Base-by-base conservation (phyloP, 2,888 invertebrate species). In the Eupithecia vulgata region DNA sequence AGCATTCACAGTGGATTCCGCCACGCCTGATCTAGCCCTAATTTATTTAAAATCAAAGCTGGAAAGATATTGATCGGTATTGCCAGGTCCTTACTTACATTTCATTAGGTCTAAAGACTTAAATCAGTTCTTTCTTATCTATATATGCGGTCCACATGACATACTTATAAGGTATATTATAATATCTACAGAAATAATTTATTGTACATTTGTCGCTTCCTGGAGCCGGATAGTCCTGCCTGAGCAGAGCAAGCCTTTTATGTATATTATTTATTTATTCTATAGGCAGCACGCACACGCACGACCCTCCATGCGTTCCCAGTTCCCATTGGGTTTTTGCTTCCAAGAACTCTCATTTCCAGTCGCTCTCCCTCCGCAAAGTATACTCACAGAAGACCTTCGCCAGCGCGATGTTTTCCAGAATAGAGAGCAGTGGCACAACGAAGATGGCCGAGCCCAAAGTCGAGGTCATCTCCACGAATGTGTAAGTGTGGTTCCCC, bases 391-490 rank as follows among this genome's bases (percentile, higher is more conserved):
- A 94, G 90, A 99, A 99, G 1, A 98, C 98, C 92, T 99, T 99
- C 4, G 98, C 98, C 79, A 99, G 98, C 0, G 99, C 99, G 67
- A 99, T 98, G 87, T 98, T 98, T 83, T 99, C 99, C 17, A 99
- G 95, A 1, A 99, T 97, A 0, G 97, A 98, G 76, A 99, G 97
- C 70, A 99, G 95, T 0, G 99, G 98, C 65, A 99, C 96, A 59
- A 99, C 95, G 75, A 97, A 94, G 76, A 99, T 96, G 13, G 98
- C 98, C 1, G 97, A 96, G 13, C 98, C 98, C 71, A 99, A 95
- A 83, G 97, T 97, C 76, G 96, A 95, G 10, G 97, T 94, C 97
- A 97, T 97, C 84, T 96, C 96, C 66, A 94, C 88, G 85, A 97
- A 96, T 35, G 89, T 91, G 81, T 96, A 93, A 0, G 96, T 96